Conservation (phyloP, 2,888 invertebrate genomes). For the Parelbella ahira region DNA sequence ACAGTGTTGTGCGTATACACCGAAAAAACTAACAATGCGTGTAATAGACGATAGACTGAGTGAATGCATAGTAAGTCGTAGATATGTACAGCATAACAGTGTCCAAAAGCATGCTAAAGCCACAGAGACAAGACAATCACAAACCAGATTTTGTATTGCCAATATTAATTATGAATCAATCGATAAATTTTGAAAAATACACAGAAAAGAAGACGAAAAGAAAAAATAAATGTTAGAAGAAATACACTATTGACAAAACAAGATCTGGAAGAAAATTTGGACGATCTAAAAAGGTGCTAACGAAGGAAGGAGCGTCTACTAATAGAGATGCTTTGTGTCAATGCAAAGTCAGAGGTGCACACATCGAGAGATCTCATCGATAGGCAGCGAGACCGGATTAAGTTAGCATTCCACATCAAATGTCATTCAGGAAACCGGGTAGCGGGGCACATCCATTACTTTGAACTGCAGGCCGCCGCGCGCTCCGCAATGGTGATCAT, state of each 20-base stretch:
- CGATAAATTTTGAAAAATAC: too few species aligned
- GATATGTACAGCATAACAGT: conserved; percentile 47
- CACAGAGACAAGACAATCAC: conserved; percentile 46
- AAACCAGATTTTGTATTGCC: conserved; percentile 55
- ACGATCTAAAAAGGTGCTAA: conserved; percentile 79
- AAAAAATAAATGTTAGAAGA: too few species aligned
- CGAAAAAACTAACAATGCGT: not conserved
- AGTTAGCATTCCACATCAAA: conserved; percentile 72
- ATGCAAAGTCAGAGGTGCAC: conserved; percentile 71
- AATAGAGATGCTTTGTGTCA: conserved; percentile 59
- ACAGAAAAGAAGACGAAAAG: not conserved
- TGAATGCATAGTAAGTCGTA: conserved; percentile 1
- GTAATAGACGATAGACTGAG: not conserved
- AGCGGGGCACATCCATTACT: conserved; percentile 63
- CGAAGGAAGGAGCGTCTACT: conserved; percentile 77
- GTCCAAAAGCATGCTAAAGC: conserved; percentile 63
- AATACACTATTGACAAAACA: conserved; percentile 50
- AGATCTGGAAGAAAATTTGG: conserved; percentile 62
- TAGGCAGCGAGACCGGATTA: conserved; percentile 51
- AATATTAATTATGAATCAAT: too few species aligned
- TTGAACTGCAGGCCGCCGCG: conserved; percentile 54
- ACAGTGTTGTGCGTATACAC: conserved; percentile 37
- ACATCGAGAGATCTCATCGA: conserved; percentile 51
- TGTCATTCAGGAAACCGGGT: conserved; percentile 62
- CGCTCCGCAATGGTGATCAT: conserved; percentile 75